A percentile compares a stretch with the other conserved stretches of the same genome.
Evolutionary conservation across 1,140 invertebrate genomes (phyloP).

Genomic region (Brachionus angularis): DNA sequence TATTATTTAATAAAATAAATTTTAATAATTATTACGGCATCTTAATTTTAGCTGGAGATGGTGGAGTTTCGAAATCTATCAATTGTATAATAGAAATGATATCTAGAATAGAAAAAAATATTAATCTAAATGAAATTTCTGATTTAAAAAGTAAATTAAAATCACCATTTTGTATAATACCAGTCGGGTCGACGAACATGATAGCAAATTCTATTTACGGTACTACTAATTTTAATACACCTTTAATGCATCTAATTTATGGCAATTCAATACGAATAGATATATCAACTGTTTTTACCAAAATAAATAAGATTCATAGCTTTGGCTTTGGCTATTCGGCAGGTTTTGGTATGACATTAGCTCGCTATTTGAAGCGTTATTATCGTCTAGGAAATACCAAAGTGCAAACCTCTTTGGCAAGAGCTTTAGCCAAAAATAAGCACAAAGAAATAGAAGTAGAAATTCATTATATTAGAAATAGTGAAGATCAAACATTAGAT

Average conservation of each 20-base stretch:
- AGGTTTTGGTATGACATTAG: conserved; percentile 26
- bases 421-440: conserved; percentile 6
- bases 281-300: conserved; percentile 4
- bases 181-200: conserved; percentile 50
- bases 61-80: conserved; percentile 17
- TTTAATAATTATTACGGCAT: conserved; percentile 29
- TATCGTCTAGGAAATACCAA: conserved; percentile 1
- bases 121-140: not conserved
- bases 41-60: conserved; percentile 24
- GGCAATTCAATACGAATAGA: conserved; percentile 45
- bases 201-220: conserved; percentile 51
- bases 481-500: conserved; percentile 5
- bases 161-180: conserved; percentile 17
- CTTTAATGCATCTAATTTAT: conserved; percentile 50
- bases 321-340: conserved; percentile 19
- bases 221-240: conserved; percentile 48
- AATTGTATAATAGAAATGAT: conserved; percentile 15
- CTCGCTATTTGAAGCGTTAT: conserved; percentile 23
- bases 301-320: conserved; percentile 10
- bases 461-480: conserved; percentile 20
- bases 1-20: not conserved
- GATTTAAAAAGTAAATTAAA: not conserved
- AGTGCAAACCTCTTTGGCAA: not conserved
- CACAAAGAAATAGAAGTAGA: conserved; percentile 28
- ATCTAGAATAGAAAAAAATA: not conserved